A percentile compares a stretch with the other conserved stretches of the same genome.
These are phyloP conservation scores for Squalus acanthias DNA, from an alignment of 2,797 vertebrate genomes.

Conservation along the genomic window DNA sequence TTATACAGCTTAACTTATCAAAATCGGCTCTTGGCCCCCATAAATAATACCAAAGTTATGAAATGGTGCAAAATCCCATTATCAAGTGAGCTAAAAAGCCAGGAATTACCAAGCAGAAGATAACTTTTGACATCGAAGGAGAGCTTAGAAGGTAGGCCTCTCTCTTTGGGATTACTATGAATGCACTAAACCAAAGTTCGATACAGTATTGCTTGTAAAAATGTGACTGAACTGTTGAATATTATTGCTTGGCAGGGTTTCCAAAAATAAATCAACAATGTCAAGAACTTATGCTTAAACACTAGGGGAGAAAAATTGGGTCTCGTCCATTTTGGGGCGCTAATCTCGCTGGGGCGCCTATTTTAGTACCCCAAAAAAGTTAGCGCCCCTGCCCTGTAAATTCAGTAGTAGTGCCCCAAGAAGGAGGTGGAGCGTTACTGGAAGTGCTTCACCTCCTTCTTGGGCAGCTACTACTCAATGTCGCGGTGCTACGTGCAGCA, in stretches of 20 bases:
- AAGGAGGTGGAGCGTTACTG: too few relatives aligned
- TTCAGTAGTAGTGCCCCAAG: too few relatives aligned
- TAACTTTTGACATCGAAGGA: background rate
- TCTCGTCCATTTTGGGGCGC: too few relatives aligned
- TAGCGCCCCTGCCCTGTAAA: too few relatives aligned
- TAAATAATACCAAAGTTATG: background rate
- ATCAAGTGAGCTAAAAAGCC: background rate
- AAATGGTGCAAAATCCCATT: background rate
- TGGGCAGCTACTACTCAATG: too few relatives aligned
- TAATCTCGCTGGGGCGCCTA: too few relatives aligned
- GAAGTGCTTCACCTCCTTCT: too few relatives aligned
- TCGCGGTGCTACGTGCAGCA: too few relatives aligned
- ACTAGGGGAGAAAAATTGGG: too few relatives aligned
- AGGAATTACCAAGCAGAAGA: background rate
- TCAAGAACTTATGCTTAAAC: background rate
- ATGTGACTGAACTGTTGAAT: background rate
- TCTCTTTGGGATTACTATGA: background rate
- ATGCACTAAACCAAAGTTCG: background rate
- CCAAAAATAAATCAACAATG: background rate
- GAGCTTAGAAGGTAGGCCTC: background rate
- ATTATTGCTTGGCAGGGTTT: background rate
- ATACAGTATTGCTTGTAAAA: background rate
- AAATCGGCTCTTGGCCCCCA: background rate
- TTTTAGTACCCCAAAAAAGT: too few relatives aligned
- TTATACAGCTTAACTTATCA: background rate